Base-by-base conservation (phyloP, 2,797 vertebrate genomes). In the Sebastes hopkinsi region DNA sequence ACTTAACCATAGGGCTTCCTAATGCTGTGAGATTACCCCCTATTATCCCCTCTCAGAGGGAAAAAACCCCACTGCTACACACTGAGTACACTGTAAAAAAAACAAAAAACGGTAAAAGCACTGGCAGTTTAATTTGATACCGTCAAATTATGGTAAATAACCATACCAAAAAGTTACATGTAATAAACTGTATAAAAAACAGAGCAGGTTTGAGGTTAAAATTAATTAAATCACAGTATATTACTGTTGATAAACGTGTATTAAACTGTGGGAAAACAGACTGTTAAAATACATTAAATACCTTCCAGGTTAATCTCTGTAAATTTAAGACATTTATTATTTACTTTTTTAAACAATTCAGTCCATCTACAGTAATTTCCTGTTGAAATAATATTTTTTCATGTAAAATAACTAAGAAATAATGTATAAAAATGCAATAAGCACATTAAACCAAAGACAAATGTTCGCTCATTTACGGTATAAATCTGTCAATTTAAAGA, bases 11-110 rank as follows among this genome's bases (percentile, higher is more conserved):
- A 20, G 79, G 30, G 75, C 80, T 80, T 67, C 65, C 70, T 77
- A 82, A 83, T 82, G 54, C 78, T 58, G 20, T 4, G 46, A 84
- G 77, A 90, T 87, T 82, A 83, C 50, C 79, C 65, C 72, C 61
- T 68, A 86, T 83, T 81, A 87, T 87, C 74, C 56, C 42, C 50
- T 86, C 22, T 62, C 25, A 4, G 52, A 76, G 62, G 29, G 8
- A 65, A 36, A 36, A 50, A 30, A 50, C 77, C 34, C 36, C 7
- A 23, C 22, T 1, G 32, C 62, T 66, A 56, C 62, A 55, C 59
- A 29, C n/a, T 5, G 56, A 75, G 58, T 32, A 60, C 46, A 4
- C 46, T 18, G 18, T 20, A 46, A 46, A 50, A 46, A 50, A 50
- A 50, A 50, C 1, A 20, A 8, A 50, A 50, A 50, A 50, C 18